Percentiles rank a stretch among this genome's conserved stretches.
Evolutionary conservation across 2,113 vertebrate genomes (phyloP).

Genomic region (Lophura nycthemera): DNA sequence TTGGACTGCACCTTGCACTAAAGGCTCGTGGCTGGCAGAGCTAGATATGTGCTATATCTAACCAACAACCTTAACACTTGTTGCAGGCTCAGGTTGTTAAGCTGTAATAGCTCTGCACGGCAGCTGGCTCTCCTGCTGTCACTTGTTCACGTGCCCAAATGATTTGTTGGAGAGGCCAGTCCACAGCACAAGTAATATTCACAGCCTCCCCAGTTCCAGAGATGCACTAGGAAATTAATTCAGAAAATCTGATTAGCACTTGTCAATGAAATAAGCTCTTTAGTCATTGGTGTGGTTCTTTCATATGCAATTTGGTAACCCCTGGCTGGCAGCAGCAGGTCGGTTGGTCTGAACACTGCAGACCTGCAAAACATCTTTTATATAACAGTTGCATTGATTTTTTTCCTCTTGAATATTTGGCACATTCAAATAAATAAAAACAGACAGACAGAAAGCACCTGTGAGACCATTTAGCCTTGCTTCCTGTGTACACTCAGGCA

Average conservation of each 20-base stretch:
- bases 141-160: background rate
- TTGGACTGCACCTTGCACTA: background rate
- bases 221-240: conserved; percentile 17
- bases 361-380: background rate
- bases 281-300: conserved; percentile 17
- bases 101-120: background rate
- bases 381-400: background rate
- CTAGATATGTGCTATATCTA: background rate
- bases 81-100: background rate
- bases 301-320: background rate
- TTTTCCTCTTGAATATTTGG: background rate
- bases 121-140: background rate
- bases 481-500: background rate
- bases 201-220: background rate
- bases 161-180: background rate
- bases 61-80: background rate
- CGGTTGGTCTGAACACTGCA: background rate
- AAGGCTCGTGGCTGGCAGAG: background rate
- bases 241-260: conserved; percentile 52
- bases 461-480: background rate
- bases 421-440: background rate
- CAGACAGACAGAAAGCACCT: background rate
- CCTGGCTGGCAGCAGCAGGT: conserved; percentile 21
- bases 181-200: background rate
- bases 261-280: conserved; percentile 21